Conservation (phyloP, 2,888 invertebrate species). For the Formica aserva region DNA sequence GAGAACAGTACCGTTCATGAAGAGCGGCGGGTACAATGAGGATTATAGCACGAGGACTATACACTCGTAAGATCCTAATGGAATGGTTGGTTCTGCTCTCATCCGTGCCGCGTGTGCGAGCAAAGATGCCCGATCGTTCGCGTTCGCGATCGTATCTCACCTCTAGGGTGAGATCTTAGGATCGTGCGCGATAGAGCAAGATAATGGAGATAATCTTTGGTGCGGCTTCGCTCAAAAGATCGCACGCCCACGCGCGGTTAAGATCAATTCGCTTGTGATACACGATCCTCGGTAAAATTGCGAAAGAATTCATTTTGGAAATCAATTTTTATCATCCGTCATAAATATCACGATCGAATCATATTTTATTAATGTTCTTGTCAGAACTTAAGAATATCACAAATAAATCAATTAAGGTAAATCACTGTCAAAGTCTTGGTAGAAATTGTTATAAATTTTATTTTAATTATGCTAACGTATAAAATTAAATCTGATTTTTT, state of each 20-base stretch:
- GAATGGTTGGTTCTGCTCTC: constrained; percentile 74
- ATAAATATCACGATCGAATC: not conserved
- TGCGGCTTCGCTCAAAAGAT: constrained; percentile 81
- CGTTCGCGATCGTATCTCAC: constrained; percentile 79
- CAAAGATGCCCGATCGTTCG: constrained; percentile 66
- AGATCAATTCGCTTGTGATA: constrained; percentile 60
- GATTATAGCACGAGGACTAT: constrained; percentile 10
- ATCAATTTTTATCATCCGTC: not conserved
- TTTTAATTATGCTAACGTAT: not conserved
- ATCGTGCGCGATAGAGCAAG: constrained; percentile 83
- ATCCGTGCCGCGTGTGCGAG: constrained; percentile 64
- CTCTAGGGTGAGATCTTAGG: constrained; percentile 81
- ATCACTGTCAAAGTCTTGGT: not conserved
- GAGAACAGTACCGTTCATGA: constrained; percentile 37
- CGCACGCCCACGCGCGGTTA: constrained; percentile 78
- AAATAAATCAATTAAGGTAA: not conserved
- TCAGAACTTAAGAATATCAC: not conserved
- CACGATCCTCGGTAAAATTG: constrained; percentile 35
- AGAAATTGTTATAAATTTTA: not conserved
- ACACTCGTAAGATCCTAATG: constrained; percentile 74
- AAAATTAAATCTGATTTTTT: not conserved
- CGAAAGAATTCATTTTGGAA: constrained; percentile 55
- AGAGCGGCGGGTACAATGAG: constrained; percentile 32
- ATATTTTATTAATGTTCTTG: not conserved
- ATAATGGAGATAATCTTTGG: constrained; percentile 82